Percentiles rank a stretch among this genome's conserved stretches.
Conservation (phyloP, 2,888 invertebrate species). For the Nudaria mundana region DNA sequence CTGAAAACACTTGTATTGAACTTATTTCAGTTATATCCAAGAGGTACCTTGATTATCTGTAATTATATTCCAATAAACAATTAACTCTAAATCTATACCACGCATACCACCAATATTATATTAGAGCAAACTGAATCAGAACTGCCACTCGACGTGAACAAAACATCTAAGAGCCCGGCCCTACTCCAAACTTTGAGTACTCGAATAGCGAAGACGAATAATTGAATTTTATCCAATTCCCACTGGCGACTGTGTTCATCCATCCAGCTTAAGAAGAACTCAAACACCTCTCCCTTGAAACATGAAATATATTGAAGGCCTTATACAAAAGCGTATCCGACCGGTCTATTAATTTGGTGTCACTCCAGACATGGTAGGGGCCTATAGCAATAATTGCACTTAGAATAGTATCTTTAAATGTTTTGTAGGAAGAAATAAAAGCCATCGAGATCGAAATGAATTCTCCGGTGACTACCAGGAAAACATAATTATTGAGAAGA, state of each 20-base stretch:
- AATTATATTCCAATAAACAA: no score
- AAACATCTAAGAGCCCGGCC: slow-evolving; percentile 49
- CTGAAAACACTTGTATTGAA: no score
- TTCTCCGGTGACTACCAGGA: no score
- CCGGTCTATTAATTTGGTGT: slow-evolving; percentile 35
- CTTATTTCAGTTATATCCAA: no score
- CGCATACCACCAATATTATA: no score
- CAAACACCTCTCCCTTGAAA: slow-evolving; percentile 5
- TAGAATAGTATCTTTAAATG: slow-evolving; percentile 52
- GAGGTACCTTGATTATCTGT: no score
- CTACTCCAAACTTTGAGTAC: slow-evolving; percentile 49
- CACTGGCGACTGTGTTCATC: slow-evolving; percentile 41
- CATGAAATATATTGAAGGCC: slow-evolving; percentile 16
- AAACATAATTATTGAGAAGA: no score
- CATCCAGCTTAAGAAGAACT: slow-evolving; percentile 33
- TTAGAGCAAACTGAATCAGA: slow-evolving; percentile 51
- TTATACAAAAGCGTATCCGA: slow-evolving; percentile 7
- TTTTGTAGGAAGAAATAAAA: slow-evolving; percentile 49
- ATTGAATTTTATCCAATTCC: slow-evolving; percentile 69
- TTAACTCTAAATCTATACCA: no score
- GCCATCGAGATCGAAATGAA: no score
- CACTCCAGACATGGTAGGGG: slow-evolving; percentile 33
- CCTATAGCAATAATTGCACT: slow-evolving; percentile 63
- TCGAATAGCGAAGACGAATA: slow-evolving; percentile 62
- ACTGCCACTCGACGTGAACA: slow-evolving; percentile 39